Conservation (phyloP, 1,140 invertebrate genomes). For the Temnothorax nylanderi region DNA sequence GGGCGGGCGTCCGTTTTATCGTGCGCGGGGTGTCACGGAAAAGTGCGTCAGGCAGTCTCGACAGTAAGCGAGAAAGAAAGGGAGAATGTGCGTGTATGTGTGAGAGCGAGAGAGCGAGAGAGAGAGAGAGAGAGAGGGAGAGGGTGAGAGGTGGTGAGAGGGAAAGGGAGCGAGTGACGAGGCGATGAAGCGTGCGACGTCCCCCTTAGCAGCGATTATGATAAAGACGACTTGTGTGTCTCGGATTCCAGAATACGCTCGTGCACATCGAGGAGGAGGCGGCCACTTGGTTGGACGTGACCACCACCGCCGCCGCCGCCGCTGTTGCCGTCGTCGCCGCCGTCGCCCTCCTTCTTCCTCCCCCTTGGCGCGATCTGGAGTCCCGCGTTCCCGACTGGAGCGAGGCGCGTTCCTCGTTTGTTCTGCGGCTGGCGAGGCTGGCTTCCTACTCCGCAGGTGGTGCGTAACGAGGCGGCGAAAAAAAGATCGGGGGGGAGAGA, state of each 20-base stretch:
- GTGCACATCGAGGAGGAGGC: conserved; percentile 19
- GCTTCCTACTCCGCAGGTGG: conserved; percentile 55
- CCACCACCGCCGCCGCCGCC: not conserved
- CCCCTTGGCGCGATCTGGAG: conserved; percentile 33
- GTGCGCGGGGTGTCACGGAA: conserved; percentile 43
- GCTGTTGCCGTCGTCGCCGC: no score
- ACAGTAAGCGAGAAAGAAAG: conserved; percentile 29
- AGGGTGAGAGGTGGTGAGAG: not conserved
- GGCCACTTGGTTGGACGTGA: conserved; percentile 24
- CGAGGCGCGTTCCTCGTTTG: conserved; percentile 54
- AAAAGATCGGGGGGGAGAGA: conserved; percentile 47
- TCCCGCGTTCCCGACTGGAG: conserved; percentile 47
- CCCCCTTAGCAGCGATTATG: conserved; percentile 36
- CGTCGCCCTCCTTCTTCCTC: conserved; percentile 6
- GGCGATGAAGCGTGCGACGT: conserved; percentile 3
- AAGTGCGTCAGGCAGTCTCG: conserved; percentile 44
- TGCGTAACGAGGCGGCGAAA: conserved; percentile 62
- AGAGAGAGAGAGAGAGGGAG: not conserved
- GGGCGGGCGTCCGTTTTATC: conserved; percentile 24
- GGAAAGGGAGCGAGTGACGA: not conserved
- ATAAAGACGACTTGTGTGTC: conserved; percentile 63
- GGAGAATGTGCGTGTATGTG: not conserved
- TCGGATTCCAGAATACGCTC: conserved; percentile 63
- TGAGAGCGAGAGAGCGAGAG: not conserved
- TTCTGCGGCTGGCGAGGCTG: conserved; percentile 51